Evolutionary conservation across 2,797 vertebrate species (phyloP).

Genomic region (Serranus cabrilla): DNA sequence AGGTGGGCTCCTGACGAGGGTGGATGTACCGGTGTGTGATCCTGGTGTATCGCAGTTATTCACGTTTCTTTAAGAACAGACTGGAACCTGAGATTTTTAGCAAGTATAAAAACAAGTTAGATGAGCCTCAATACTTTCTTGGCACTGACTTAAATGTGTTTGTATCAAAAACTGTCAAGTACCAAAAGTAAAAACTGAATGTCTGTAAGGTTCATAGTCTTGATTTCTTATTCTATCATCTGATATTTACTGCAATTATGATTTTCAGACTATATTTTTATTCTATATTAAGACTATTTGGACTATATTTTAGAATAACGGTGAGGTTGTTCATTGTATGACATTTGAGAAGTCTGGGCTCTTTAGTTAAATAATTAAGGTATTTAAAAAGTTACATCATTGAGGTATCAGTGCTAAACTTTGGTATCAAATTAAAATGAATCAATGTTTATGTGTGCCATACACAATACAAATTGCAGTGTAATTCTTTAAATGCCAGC

Average conservation of each 20-base stretch:
- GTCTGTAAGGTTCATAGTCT: background rate
- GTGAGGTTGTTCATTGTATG: no score
- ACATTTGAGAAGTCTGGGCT: background rate
- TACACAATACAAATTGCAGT: no score
- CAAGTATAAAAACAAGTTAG: background rate
- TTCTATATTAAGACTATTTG: no score
- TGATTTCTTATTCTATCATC: background rate
- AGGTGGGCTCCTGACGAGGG: conserved; percentile 82
- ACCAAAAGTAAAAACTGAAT: background rate
- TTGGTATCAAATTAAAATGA: no score
- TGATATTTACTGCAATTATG: background rate
- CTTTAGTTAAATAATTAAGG: background rate
- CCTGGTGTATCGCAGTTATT: background rate
- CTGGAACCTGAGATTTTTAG: background rate
- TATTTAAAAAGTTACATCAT: background rate
- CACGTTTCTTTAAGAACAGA: background rate
- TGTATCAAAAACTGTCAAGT: background rate
- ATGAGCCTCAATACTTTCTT: no score
- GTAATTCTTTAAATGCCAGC: no score
- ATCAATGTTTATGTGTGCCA: no score
- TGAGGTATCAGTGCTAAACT: background rate
- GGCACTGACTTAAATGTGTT: background rate
- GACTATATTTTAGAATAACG: no score
- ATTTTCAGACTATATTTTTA: background rate
- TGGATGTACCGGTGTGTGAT: background rate